Evolutionary conservation across 2,113 vertebrate species (phyloP).

Genomic region (Proteles cristata): DNA sequence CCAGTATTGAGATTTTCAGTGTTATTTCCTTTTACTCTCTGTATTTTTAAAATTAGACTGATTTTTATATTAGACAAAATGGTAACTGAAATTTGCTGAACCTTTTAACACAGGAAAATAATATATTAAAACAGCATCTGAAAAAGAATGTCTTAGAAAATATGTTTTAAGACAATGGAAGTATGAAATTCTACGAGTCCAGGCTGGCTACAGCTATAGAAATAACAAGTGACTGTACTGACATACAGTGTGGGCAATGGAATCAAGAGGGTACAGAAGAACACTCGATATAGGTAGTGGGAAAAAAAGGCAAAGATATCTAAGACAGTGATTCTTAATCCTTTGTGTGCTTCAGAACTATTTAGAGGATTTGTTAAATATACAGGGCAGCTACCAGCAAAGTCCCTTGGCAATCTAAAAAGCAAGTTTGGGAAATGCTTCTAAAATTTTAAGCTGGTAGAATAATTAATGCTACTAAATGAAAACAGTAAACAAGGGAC

Average conservation of each 20-base stretch:
- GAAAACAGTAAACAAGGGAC: not conserved
- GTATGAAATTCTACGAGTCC: not conserved
- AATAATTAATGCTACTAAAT: not conserved
- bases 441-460: not conserved
- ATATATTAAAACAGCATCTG: not conserved
- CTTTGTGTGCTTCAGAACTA: not conserved
- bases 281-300: not conserved
- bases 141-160: not conserved
- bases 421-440: not conserved
- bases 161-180: not conserved
- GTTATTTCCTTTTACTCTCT: not conserved
- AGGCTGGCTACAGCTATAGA: not conserved
- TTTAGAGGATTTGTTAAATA: not conserved
- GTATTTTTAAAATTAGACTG: conserved; percentile 23
- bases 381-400: not conserved
- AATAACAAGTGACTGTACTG: not conserved
- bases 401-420: not conserved
- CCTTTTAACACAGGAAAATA: not conserved
- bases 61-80: not conserved
- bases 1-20: not conserved
- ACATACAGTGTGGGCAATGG: not conserved
- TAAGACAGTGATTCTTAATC: not conserved
- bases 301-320: not conserved
- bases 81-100: conserved; percentile 6
- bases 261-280: not conserved